A percentile compares a stretch with the other conserved stretches of the same genome.
These are phyloP conservation scores for Sinotaia quadrata DNA, from an alignment of 2,888 invertebrate species.

Conservation along the genomic window DNA sequence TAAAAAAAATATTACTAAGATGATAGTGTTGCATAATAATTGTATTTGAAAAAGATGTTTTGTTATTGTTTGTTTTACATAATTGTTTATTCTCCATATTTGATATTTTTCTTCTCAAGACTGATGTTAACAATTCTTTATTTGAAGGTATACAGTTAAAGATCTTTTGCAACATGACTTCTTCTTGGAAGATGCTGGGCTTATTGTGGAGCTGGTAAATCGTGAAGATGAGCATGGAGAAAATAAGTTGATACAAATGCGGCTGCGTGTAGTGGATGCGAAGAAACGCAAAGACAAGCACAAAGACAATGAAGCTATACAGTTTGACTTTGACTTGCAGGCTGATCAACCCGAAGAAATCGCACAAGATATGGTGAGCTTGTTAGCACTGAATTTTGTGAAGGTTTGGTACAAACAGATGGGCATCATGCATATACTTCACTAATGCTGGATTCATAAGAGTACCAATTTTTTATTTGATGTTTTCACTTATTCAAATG, in stretches of 20 bases:
- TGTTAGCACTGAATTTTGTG: background rate
- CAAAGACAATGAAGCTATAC: conserved; percentile 99
- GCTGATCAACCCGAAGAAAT: conserved; percentile 94
- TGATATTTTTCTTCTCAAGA: no score
- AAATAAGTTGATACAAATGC: conserved; percentile 80
- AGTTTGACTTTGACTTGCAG: conserved; percentile 96
- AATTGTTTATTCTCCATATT: no score
- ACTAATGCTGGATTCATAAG: no score
- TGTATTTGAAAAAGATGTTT: no score
- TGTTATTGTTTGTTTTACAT: no score
- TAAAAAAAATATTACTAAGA: no score
- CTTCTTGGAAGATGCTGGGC: conserved; percentile 93
- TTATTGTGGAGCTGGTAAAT: conserved; percentile 83
- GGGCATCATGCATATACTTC: no score
- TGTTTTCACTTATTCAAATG: no score
- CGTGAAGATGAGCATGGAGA: conserved; percentile 73
- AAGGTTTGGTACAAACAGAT: background rate
- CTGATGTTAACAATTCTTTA: no score
- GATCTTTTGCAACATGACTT: conserved; percentile 95
- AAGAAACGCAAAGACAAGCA: conserved; percentile 97
- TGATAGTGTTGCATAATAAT: no score
- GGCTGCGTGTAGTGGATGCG: conserved; percentile 94
- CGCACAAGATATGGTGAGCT: conserved; percentile 88
- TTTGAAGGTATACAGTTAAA: conserved; percentile 87
- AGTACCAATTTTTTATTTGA: no score